Base-by-base conservation (phyloP, 1,140 invertebrate genomes). In the Bacillus rossius region DNA sequence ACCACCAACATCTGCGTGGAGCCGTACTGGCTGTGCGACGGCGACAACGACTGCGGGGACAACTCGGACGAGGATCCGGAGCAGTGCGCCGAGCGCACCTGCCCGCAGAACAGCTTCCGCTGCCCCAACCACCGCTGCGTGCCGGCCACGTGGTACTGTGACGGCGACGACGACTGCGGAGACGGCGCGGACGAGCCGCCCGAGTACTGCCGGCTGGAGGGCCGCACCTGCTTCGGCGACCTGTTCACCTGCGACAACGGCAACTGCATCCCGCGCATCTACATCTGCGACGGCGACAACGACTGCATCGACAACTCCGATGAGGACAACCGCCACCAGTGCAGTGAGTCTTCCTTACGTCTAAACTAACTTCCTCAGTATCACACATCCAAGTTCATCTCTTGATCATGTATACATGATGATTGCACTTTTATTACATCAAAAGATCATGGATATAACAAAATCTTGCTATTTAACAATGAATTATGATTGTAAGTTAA, bases 251-350 rank as follows among this genome's bases (percentile, higher is more conserved):
- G 96, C 68, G 91, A 93, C 66, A 98, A 98, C 74, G 95, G 94
- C 5, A 96, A 96, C 67, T 99, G 96, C 71, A 95, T 99, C 61
- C 93, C 92, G 0, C 79, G 91, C 58, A 95, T 93, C 59, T 99
- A 98, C 72, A 93, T 96, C n/a, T 99, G 97, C 69, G 96, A 99
- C 72, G 93, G 92, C 0, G 91, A 95, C 69, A 92, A 94, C 69
- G 94, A 99, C 74, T 99, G 96, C 71, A 74, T 91, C 61, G 96
- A 98, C 70, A 88, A 88, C 68, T 93, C 89, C 23, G 94, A 96
- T 67, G 93, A 97, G 76, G 92, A 95, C 65, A 84, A 85, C 40
- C 74, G 92, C 54, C 92, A 96, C 71, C 91, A 95, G 69, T 96
- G 93, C 73, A 92, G 86, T 87, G 74, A 85, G 84, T 84, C 61